A percentile compares a stretch with the other conserved stretches of the same genome.
Conservation (phyloP, 2,797 vertebrate species). For the Chrysocyon brachyurus region DNA sequence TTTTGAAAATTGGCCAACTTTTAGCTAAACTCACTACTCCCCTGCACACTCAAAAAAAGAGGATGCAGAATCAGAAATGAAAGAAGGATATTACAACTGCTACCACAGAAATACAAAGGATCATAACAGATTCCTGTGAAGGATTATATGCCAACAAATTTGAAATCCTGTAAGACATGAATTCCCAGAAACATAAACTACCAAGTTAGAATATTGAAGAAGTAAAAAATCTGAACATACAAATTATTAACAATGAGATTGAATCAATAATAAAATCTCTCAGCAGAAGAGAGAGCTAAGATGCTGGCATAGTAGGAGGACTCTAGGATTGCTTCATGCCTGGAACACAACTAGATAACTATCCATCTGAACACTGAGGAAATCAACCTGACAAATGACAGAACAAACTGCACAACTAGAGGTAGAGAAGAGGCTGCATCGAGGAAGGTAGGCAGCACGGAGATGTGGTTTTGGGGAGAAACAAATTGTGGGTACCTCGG, state of each 20-base stretch:
- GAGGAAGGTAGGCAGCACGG: neutral
- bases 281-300: neutral
- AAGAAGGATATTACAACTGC: neutral
- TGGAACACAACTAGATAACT: neutral
- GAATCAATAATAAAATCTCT: neutral
- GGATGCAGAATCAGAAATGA: neutral
- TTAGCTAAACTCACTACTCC: neutral
- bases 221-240: neutral
- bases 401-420: neutral
- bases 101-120: neutral
- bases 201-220: neutral
- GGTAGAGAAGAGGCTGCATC: neutral
- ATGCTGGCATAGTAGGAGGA: neutral
- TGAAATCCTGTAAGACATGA: neutral
- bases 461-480: neutral
- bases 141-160: neutral
- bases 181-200: neutral
- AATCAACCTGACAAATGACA: neutral
- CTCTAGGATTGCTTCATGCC: neutral
- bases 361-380: neutral
- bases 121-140: neutral
- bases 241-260: neutral
- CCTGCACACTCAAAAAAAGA: neutral
- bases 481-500: accelerated
- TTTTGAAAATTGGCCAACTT: neutral